A percentile compares a stretch with the other conserved stretches of the same genome.
Evolutionary conservation across 2,113 vertebrate genomes (phyloP).

Genomic region (Peromyscus maniculatus): DNA sequence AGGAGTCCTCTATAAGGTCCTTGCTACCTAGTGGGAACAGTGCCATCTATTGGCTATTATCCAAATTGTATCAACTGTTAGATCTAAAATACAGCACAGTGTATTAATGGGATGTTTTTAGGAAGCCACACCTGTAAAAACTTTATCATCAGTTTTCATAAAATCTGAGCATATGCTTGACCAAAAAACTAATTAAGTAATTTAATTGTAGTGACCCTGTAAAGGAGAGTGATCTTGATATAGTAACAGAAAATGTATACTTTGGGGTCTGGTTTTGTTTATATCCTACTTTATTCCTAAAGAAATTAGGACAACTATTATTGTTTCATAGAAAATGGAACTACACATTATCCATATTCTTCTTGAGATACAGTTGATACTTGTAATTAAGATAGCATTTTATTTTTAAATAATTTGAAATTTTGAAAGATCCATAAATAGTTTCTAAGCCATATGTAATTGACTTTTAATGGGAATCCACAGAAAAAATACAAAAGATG

Average conservation of each 20-base stretch:
- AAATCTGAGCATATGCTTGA: not conserved
- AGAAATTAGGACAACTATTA: constrained; percentile 6
- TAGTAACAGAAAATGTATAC: not conserved
- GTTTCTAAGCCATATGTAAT: not conserved
- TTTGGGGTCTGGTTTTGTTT: not conserved
- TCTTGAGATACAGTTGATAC: not conserved
- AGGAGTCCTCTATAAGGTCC: constrained; percentile 15
- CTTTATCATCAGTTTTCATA: not conserved
- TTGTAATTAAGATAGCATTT: constrained; percentile 25
- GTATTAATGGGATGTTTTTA: constrained; percentile 37
- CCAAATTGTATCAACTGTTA: constrained; percentile 60
- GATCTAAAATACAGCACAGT: not conserved
- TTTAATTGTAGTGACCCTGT: not conserved
- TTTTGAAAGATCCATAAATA: constrained; percentile 7
- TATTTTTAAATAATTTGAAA: constrained; percentile 27
- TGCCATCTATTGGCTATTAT: constrained; percentile 81
- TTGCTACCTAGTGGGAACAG: constrained; percentile 76
- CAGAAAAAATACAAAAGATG: not conserved
- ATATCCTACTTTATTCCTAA: constrained; percentile 15
- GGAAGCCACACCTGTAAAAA: constrained; percentile 3
- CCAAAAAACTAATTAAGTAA: not conserved
- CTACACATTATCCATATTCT: not conserved
- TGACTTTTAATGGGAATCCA: not conserved
- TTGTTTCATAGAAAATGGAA: constrained; percentile 26
- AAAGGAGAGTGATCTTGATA: not conserved